Base-by-base conservation (phyloP, 2,888 invertebrate species). In the Dryocosmus kuriphilus region DNA sequence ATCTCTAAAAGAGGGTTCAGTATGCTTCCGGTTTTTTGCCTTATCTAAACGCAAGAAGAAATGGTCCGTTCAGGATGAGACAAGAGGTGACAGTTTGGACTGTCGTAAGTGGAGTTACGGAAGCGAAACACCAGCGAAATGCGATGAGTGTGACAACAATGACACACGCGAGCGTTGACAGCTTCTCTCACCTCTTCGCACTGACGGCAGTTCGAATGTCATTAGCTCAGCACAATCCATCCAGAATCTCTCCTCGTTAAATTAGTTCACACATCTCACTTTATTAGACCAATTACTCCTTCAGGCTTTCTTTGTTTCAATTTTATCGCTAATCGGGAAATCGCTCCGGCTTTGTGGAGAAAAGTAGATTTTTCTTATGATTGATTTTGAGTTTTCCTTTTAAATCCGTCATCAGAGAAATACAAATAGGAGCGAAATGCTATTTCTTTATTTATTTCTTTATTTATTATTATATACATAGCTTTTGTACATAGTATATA, bases 31-130 rank as follows among this genome's bases (percentile, higher is more conserved):
- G 77, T 79, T 79, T 78, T 80, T 77, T 77, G 75, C 73, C 77
- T 80, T 82, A 80, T 80, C 82, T 79, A 81, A 80, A 79, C 74
- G 80, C 71, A 71, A 38, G 22, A 57, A 71, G 74, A 75, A 74
- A 75, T 63, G 74, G 32, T 65, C 76, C 60, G 27, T 55, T 71
- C 76, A 74, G 62, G 57, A 76, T 74, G 77, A 71, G 79, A 82
- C 77, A 74, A 75, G 77, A 78, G 67, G 73, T 75, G 83, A 82
- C 81, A 81, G 77, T 79, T 80, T 77, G 79, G 41, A 77, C 77
- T 61, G 77, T 75, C 79, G 74, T 76, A 78, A 79, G 80, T 77
- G 78, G 75, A 77, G 41, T 71, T 51, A 51, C 32, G 78, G 78
- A 78, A 76, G 78, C 77, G 79, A 67, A 46, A 24, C 41, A 2